Evolutionary conservation across 2,888 invertebrate species (phyloP), one percentile per base, ranked within the genome.

Genomic region (Apodemia zela): DNA sequence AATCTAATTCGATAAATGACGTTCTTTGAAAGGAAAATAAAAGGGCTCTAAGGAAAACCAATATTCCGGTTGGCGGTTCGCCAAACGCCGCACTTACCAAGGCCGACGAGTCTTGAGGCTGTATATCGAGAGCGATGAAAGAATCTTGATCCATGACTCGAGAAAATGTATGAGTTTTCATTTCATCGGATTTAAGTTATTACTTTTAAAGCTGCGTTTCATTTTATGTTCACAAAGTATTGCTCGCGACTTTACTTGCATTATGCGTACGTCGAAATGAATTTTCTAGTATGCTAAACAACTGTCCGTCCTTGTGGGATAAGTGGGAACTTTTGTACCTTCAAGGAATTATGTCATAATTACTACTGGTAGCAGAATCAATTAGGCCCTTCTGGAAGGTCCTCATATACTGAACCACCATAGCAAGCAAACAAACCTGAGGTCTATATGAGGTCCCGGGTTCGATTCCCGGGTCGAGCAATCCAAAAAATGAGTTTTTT

Each of bases 31-130:
- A 63, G 47, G 45, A 42, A 38, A 67, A 67, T 62, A 68, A 65
- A 68, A 67, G 61, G 54, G 61, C 65, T 64, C 25, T 33, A 66
- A 64, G 59, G 60, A 68, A 68, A 68, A 66, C 66, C 67, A 68
- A 71, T 68, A 71, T 63, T 66, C 66, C 62, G 61, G 59, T 69
- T 69, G 71, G 71, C 71, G 35, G 21, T 15, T 13, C 17, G 59
- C 68, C 68, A 67, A 64, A 21, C 17, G 54, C 35, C 47, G 51
- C 62, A 66, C 59, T 66, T 38, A 60, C 60, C 68, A 65, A 66
- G 67, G 68, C 38, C 60, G 59, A 42, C 21, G 38, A 45, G 60
- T 51, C 63, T 64, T 58, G 58, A 47, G 62, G 62, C 51, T 51
- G 13, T 51, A 42, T 42, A 51, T 51, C 11, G 51, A 51, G 51